These are phyloP conservation scores for Sinocyclocheilus maitianheensis DNA, from an alignment of 2,113 vertebrate genomes.

Conservation along the genomic window DNA sequence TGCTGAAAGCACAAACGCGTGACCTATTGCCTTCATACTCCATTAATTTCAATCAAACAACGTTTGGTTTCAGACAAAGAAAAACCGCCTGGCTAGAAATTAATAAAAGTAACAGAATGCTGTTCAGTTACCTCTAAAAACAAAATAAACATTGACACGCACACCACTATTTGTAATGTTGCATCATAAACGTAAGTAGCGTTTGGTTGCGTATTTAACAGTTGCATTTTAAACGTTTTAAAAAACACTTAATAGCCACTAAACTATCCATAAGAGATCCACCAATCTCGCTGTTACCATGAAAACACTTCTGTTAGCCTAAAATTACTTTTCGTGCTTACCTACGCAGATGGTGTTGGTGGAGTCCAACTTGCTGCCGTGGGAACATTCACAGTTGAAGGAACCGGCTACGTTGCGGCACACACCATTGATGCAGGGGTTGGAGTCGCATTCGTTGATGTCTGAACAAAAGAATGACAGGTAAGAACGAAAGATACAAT, in stretches of 20 bases:
- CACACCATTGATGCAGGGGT: constrained; percentile 86
- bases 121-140: not conserved
- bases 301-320: not conserved
- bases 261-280: not conserved
- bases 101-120: not conserved
- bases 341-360: constrained; percentile 90
- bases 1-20: not conserved
- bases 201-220: not conserved
- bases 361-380: constrained; percentile 88
- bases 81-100: not conserved
- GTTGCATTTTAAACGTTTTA: not conserved
- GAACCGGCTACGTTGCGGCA: constrained; percentile 89
- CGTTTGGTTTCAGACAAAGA: not conserved
- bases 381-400: constrained; percentile 87
- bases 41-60: constrained; percentile 47
- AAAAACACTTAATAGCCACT: not conserved
- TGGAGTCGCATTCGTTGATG: constrained; percentile 88
- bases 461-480: constrained; percentile 74
- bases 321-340: constrained; percentile 68
- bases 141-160: not conserved
- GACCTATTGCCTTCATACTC: constrained; percentile 28
- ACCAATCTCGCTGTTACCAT: not conserved
- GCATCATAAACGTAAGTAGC: not conserved
- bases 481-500: constrained; percentile 37
- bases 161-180: not conserved